Conservation (phyloP, 2,113 vertebrate genomes). For the Antechinus flavipes region DNA sequence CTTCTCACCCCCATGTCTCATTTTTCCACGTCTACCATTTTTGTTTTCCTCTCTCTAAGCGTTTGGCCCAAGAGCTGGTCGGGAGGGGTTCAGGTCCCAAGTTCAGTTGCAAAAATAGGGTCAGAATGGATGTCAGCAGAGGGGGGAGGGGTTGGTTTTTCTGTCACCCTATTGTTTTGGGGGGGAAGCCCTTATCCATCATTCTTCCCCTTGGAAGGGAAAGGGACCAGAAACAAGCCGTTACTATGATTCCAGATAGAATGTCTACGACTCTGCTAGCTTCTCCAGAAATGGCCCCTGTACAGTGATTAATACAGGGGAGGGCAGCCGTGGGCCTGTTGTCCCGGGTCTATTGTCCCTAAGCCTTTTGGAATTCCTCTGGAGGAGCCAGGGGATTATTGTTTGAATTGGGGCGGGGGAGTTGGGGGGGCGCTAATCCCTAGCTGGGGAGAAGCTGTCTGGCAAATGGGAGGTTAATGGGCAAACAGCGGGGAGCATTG, state of each 20-base stretch:
- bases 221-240: neutral
- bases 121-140: neutral
- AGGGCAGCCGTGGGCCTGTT: neutral
- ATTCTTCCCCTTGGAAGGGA: neutral
- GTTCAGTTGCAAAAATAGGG: neutral
- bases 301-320: slow-evolving; percentile 40
- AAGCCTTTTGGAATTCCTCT: slow-evolving; percentile 35
- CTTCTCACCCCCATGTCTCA: neutral
- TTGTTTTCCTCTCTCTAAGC: neutral
- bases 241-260: neutral
- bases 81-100: neutral
- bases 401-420: slow-evolving; percentile 59
- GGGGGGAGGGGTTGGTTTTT: neutral
- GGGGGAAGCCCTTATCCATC: neutral
- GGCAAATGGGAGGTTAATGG: slow-evolving; percentile 80
- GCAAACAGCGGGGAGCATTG: slow-evolving; percentile 76
- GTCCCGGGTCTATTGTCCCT: slow-evolving; percentile 68
- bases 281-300: neutral
- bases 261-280: neutral
- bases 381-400: slow-evolving; percentile 53
- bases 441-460: slow-evolving; percentile 69
- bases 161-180: neutral
- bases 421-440: slow-evolving; percentile 76
- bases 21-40: neutral
- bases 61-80: neutral